Conservation (phyloP, 1,140 invertebrate genomes). For the Riptortus pedestris region DNA sequence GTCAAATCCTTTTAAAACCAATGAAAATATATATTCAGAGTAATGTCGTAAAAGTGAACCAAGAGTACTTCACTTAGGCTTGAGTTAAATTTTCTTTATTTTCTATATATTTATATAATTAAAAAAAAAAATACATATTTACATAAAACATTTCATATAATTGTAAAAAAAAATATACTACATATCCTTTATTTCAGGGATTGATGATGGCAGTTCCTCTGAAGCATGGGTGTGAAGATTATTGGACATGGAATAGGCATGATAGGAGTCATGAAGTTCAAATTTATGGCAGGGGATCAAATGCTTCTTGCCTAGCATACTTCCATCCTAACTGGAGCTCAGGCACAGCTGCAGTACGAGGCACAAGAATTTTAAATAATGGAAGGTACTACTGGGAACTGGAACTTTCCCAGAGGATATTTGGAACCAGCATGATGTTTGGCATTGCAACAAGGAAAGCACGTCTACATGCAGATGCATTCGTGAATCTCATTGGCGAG, state of each 20-base stretch:
- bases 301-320: conserved; percentile 43
- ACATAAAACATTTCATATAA: too few relatives aligned
- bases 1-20: too few relatives aligned
- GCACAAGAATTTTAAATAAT: conserved; percentile 51
- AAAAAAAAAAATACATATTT: too few relatives aligned
- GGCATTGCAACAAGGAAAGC: conserved; percentile 55
- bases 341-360: conserved; percentile 58
- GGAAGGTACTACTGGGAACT: conserved; percentile 59
- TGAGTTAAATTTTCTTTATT: too few relatives aligned
- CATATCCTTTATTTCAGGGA: too few relatives aligned
- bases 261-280: conserved; percentile 54
- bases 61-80: too few relatives aligned
- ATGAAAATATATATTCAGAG: too few relatives aligned
- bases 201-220: conserved; percentile 31
- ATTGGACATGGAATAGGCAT: conserved; percentile 54
- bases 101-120: too few relatives aligned
- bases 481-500: conserved; percentile 59
- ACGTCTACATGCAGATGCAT: conserved; percentile 52
- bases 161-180: too few relatives aligned
- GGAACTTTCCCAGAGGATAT: conserved; percentile 51
- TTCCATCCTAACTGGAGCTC: conserved; percentile 70
- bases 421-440: conserved; percentile 70
- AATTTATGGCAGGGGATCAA: conserved; percentile 42
- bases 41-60: too few relatives aligned
- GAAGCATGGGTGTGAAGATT: conserved; percentile 45